These are phyloP conservation scores for Torymus auratus DNA, from an alignment of 2,888 invertebrate species.

Conservation along the genomic window DNA sequence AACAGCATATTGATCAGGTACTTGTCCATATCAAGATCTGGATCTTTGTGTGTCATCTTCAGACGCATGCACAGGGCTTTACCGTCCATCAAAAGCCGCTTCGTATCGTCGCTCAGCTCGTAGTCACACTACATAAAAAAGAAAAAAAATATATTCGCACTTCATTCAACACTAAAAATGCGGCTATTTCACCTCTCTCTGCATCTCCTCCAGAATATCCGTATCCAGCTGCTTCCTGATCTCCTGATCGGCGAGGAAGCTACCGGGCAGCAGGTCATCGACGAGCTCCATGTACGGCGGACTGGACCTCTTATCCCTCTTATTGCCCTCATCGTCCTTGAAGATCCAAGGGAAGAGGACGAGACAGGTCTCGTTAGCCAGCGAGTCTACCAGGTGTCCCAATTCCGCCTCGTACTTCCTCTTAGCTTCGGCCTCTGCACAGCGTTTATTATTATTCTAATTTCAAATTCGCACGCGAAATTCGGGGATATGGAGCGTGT, in stretches of 20 bases:
- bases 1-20: slow-evolving; percentile 68
- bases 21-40: slow-evolving; percentile 69
- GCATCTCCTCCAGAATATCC: slow-evolving; percentile 62
- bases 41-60: slow-evolving; percentile 64
- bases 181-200: slow-evolving; percentile 40
- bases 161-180: neutral
- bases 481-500: too few relatives aligned
- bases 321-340: slow-evolving; percentile 73
- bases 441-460: too few relatives aligned
- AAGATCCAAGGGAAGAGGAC: slow-evolving; percentile 74
- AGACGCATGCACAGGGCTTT: slow-evolving; percentile 71
- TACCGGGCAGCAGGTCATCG: slow-evolving; percentile 68
- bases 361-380: slow-evolving; percentile 70
- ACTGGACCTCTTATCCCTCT: slow-evolving; percentile 70
- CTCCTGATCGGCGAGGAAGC: slow-evolving; percentile 70
- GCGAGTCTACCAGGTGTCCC: slow-evolving; percentile 66
- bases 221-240: slow-evolving; percentile 68
- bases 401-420: slow-evolving; percentile 72
- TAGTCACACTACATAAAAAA: slow-evolving; percentile 21
- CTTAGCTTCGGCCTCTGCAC: slow-evolving; percentile 68
- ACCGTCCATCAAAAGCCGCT: slow-evolving; percentile 51
- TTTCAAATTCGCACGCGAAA: too few relatives aligned
- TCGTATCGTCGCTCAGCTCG: slow-evolving; percentile 20
- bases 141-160: neutral
- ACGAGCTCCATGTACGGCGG: slow-evolving; percentile 71